These are phyloP conservation scores for Strigops habroptila DNA, from an alignment of 2,113 vertebrate genomes.

Conservation along the genomic window DNA sequence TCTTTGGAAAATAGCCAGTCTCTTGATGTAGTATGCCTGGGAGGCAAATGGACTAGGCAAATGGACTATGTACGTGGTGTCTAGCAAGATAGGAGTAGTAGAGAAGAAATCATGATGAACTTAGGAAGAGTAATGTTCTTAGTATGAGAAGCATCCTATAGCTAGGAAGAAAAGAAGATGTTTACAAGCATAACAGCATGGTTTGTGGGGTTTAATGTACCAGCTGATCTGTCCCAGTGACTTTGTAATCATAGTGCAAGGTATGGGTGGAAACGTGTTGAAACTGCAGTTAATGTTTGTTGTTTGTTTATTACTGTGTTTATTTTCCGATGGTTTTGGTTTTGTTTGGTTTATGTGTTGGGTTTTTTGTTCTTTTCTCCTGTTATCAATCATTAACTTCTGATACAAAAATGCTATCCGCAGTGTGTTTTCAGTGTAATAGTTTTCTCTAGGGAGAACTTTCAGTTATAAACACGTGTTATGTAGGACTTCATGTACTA, in stretches of 20 bases:
- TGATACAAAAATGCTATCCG: background rate
- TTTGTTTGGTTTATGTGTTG: background rate
- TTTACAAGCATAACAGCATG: background rate
- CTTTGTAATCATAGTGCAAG: background rate
- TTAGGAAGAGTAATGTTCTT: background rate
- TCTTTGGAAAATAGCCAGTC: background rate
- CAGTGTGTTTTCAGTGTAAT: background rate
- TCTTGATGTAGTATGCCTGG: background rate
- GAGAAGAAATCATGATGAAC: background rate
- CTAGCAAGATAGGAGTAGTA: background rate
- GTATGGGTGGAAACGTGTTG: background rate
- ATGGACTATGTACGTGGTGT: background rate
- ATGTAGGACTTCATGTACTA: background rate
- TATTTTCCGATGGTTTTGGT: background rate
- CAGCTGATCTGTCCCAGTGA: background rate
- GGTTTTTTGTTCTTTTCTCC: background rate
- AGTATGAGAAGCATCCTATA: background rate
- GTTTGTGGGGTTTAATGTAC: background rate
- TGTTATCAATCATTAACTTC: background rate
- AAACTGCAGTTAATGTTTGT: too few relatives aligned
- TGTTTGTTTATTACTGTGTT: background rate
- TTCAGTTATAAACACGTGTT: background rate
- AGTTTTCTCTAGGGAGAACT: background rate
- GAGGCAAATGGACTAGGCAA: rapidly evolving
- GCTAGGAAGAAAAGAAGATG: background rate